Conservation (phyloP, 2,888 invertebrate genomes). For the Pammene aurita region DNA sequence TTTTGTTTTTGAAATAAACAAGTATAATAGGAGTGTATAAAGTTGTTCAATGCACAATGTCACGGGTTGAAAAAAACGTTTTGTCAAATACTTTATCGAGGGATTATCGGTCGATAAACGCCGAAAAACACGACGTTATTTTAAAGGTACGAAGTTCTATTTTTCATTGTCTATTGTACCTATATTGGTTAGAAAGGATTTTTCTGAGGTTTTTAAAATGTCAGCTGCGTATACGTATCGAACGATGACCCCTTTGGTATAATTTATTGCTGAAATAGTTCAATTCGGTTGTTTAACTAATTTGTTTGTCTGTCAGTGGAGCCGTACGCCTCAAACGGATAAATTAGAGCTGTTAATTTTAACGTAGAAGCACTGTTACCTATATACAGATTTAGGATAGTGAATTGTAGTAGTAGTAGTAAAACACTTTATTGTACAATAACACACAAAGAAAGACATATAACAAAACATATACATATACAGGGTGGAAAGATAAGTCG, state of each 20-base stretch:
- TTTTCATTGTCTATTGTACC: constrained; percentile 4
- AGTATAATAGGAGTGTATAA: constrained; percentile 32
- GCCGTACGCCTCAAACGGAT: too few species aligned
- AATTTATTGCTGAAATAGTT: background rate
- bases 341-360: too few species aligned
- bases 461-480: too few species aligned
- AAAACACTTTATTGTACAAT: too few species aligned
- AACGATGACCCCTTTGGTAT: constrained; percentile 6
- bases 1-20: background rate
- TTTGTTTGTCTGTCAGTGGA: too few species aligned
- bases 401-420: too few species aligned
- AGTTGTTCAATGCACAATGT: constrained; percentile 25
- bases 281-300: too few species aligned
- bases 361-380: too few species aligned
- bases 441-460: too few species aligned
- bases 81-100: constrained; percentile 17
- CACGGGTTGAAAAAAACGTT: constrained; percentile 22
- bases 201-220: constrained; percentile 12
- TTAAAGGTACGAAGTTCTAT: background rate
- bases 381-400: too few species aligned
- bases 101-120: constrained; percentile 3
- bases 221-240: constrained; percentile 17
- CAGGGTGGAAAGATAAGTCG: too few species aligned
- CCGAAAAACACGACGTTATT: background rate
- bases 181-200: constrained; percentile 5